Evolutionary conservation across 2,797 vertebrate species (phyloP).

Genomic region (Semaprochilodus insignis): DNA sequence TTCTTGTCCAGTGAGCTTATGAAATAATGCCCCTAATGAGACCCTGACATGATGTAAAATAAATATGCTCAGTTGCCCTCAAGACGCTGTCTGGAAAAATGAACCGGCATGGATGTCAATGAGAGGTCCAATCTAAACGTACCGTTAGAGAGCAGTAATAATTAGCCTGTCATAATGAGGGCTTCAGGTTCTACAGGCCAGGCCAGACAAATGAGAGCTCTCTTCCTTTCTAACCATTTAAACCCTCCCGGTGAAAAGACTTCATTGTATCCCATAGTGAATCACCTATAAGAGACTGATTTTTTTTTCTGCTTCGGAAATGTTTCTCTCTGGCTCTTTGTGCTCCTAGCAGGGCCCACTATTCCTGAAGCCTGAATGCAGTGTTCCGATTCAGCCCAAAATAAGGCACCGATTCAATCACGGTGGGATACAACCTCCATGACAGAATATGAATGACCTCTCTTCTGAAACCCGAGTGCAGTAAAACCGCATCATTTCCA

Average conservation of each 20-base stretch:
- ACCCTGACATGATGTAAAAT: background rate
- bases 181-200: conserved; percentile 39
- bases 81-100: background rate
- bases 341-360: conserved; percentile 24
- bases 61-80: background rate
- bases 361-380: conserved; percentile 40
- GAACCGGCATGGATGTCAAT: conserved; percentile 28
- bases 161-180: conserved; percentile 66
- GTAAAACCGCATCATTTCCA: conserved; percentile 2
- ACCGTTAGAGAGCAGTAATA: conserved; percentile 51
- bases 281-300: no score
- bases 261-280: conserved; percentile 28
- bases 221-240: conserved; percentile 37
- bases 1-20: no score
- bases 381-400: conserved; percentile 47
- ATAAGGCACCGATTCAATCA: conserved; percentile 44
- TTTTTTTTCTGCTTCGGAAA: background rate
- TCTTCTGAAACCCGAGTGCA: conserved; percentile 2
- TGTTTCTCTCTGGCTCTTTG: background rate
- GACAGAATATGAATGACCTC: conserved; percentile 27
- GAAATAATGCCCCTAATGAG: no score
- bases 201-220: conserved; percentile 42
- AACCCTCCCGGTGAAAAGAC: conserved; percentile 24
- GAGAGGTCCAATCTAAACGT: conserved; percentile 23
- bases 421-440: conserved; percentile 1